Conservation (phyloP, 2,888 invertebrate genomes). For the Augochlorella aurata region DNA sequence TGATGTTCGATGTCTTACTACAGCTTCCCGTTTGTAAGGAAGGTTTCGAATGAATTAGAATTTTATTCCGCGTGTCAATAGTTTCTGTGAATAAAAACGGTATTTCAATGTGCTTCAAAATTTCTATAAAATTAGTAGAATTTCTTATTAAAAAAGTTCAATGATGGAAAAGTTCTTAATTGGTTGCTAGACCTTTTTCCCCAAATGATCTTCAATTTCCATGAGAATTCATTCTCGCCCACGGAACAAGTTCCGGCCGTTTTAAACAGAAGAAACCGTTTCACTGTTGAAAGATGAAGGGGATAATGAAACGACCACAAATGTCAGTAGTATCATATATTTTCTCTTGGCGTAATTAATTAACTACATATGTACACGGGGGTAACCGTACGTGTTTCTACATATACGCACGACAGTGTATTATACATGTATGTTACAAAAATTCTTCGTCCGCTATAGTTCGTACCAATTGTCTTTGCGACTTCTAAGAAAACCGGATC, state of each 20-base stretch:
- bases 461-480: slow-evolving; percentile 15
- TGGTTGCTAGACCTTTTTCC: too few species aligned
- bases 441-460: slow-evolving; percentile 33
- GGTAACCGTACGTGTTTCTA: slow-evolving; percentile 47
- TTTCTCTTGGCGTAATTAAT: slow-evolving; percentile 70
- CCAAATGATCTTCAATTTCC: too few species aligned
- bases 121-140: too few species aligned
- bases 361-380: slow-evolving; percentile 78
- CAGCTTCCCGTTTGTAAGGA: too few species aligned
- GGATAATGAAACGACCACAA: slow-evolving; percentile 9
- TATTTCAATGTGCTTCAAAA: too few species aligned
- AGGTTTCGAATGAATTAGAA: too few species aligned
- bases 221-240: background rate
- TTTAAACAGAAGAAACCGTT: background rate
- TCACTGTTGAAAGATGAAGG: background rate
- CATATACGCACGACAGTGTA: slow-evolving; percentile 56
- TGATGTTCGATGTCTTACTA: too few species aligned
- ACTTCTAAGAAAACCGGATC: slow-evolving; percentile 38
- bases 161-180: too few species aligned
- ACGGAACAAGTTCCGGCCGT: background rate
- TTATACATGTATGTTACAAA: slow-evolving; percentile 73
- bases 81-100: too few species aligned
- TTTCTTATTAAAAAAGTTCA: too few species aligned
- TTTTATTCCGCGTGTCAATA: too few species aligned
- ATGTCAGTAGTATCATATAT: slow-evolving; percentile 67